A percentile compares a stretch with the other conserved stretches of the same genome.
Conservation (phyloP, 2,113 vertebrate genomes). For the Prochilodus magdalenae region DNA sequence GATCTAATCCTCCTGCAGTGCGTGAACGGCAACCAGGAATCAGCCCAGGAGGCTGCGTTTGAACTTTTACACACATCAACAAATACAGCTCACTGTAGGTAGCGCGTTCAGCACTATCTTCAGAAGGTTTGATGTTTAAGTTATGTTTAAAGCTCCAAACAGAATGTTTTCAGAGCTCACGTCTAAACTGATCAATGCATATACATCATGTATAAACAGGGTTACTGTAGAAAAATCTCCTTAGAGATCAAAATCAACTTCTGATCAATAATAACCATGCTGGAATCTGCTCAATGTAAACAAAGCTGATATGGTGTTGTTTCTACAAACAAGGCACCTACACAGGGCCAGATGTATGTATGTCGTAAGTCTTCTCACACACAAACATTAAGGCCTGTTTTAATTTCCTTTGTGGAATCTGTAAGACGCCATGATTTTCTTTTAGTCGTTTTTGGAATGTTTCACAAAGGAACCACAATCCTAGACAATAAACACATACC, state of each 20-base stretch:
- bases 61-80: neutral
- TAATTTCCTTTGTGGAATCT: no score
- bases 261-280: neutral
- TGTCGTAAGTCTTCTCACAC: no score
- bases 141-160: neutral
- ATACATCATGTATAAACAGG: no score
- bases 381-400: no score
- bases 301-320: neutral
- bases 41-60: neutral
- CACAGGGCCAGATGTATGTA: neutral
- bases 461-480: no score
- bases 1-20: slow-evolving; percentile 89
- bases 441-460: no score
- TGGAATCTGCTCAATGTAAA: neutral
- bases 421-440: no score
- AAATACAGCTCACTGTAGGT: neutral
- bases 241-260: neutral
- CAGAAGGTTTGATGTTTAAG: neutral
- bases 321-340: neutral
- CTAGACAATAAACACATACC: no score
- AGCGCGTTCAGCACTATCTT: neutral
- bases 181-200: neutral
- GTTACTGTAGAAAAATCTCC: neutral
- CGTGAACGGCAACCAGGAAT: slow-evolving; percentile 19
- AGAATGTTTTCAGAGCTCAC: neutral